Percentiles rank a stretch among this genome's conserved stretches.
Evolutionary conservation across 2,888 invertebrate genomes (phyloP).

Genomic region (Tenthredo notha): DNA sequence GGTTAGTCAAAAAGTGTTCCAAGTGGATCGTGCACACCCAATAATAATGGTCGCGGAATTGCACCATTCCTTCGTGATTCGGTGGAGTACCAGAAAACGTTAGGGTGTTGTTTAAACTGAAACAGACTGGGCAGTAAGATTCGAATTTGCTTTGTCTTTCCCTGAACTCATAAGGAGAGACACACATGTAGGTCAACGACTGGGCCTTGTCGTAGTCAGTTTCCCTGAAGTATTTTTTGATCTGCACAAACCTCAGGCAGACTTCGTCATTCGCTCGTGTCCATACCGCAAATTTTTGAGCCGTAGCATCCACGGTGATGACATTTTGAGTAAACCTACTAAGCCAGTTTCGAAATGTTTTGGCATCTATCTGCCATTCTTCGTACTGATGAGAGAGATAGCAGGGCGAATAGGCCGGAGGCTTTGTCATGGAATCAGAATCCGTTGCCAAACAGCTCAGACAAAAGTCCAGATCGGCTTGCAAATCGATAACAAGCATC

Average conservation of each 20-base stretch:
- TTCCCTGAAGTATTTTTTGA: constrained; percentile 80
- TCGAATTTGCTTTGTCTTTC: constrained; percentile 79
- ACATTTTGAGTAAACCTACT: constrained; percentile 81
- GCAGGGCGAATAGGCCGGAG: constrained; percentile 75
- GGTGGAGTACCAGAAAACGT: constrained; percentile 78
- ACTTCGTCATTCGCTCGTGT: constrained; percentile 76
- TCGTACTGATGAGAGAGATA: constrained; percentile 78
- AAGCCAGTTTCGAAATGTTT: constrained; percentile 79
- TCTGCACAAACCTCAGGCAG: constrained; percentile 76
- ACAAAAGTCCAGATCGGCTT: constrained; percentile 74
- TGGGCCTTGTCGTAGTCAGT: constrained; percentile 79
- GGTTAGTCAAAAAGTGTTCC: constrained; percentile 78
- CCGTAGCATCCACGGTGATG: constrained; percentile 78
- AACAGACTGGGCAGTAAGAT: constrained; percentile 83
- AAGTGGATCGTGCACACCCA: constrained; percentile 83
- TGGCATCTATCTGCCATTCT: constrained; percentile 76
- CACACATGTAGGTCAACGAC: constrained; percentile 79
- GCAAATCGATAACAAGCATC: constrained; percentile 81
- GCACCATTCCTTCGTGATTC: constrained; percentile 81
- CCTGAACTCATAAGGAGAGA: constrained; percentile 81
- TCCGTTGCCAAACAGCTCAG: constrained; percentile 77
- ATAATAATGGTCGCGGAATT: constrained; percentile 81
- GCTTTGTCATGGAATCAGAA: constrained; percentile 73
- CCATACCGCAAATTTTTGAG: constrained; percentile 82
- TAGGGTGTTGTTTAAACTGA: constrained; percentile 73